phyloP scores from a whole-genome alignment of 2,888 invertebrate genomes.

The Parascotia fuliginaria region DNA sequence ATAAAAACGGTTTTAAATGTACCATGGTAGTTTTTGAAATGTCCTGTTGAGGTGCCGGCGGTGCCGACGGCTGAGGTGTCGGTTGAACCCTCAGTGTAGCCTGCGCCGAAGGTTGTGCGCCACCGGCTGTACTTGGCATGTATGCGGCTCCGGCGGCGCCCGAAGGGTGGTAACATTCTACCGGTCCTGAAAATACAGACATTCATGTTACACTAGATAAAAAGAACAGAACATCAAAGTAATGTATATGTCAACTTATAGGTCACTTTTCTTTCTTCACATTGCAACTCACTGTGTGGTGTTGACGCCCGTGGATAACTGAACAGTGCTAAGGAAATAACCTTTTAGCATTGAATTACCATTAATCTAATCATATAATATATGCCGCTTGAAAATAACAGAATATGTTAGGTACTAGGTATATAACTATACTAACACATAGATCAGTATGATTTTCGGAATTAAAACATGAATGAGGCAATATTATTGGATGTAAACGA shows the following conservation, averaged over 20 bases:
- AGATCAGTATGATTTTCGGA: not conserved
- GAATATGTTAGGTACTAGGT: not conserved
- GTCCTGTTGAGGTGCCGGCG: constrained; percentile 75
- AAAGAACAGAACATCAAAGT: not conserved
- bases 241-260: not conserved
- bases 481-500: not conserved
- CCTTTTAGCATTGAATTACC: not conserved
- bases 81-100: constrained; percentile 66
- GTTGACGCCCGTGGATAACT: constrained; percentile 83
- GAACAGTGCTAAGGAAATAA: constrained; percentile 70
- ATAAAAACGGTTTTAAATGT: not conserved
- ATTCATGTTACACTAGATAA: not conserved
- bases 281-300: constrained; percentile 77
- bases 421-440: not conserved
- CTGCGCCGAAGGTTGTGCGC: constrained; percentile 64
- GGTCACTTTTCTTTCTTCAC: constrained; percentile 2
- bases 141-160: constrained; percentile 67
- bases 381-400: not conserved
- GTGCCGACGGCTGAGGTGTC: constrained; percentile 72
- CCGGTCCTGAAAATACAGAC: constrained; percentile 62
- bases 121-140: constrained; percentile 65
- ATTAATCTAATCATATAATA: not conserved
- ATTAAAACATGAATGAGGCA: not conserved
- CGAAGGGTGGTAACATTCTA: constrained; percentile 77
- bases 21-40: constrained; percentile 77